Base-by-base conservation (phyloP, 2,797 vertebrate genomes). In the Cossypha polioptera region DNA sequence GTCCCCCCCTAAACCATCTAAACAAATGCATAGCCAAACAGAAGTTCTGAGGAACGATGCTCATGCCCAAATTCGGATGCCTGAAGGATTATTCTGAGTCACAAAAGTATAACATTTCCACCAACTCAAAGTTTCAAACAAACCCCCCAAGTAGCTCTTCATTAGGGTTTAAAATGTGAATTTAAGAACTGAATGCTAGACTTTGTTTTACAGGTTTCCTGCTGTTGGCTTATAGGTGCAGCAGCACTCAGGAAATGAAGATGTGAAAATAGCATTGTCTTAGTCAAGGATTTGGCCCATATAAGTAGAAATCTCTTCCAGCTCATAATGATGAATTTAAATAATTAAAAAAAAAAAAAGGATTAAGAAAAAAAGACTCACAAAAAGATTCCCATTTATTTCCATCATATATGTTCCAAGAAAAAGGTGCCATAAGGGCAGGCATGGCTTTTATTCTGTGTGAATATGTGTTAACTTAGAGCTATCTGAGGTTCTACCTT, bases 181-280 rank as follows among this genome's bases (percentile, higher is more conserved):
- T 78, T 78, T 76, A 55, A 76, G 36, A 71, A 42, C 26, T 53
- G n/a, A 93, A 68, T 2, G 12, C 33, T 33, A 59, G 33, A 63
- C 24, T 72, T 81, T 36, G n/a, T 86, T 77, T 75, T 66, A 57
- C 51, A 69, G 33, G 47, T 82, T 91, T 95, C 13, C 40, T 3
- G 7, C 14, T 83, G 59, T 92, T 95, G 91, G 66, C 82, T 92
- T 71, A 47, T 55, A 94, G 16, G 47, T 81, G 15, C 73, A 86
- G 68, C 11, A 40, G 87, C 82, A 92, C 76, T 95, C 93, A 92
- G 91, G 93, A 96, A 96, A 96, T 92, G 58, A 83, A 72, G 43
- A 72, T 42, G 18, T 55, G 92, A 96, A 95, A 95, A 95, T 95
- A 96, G 43, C 73, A 92, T 75, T 61, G 55, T 88, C 68, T 84